Evolutionary conservation across 2,888 invertebrate genomes (phyloP), one percentile per base, ranked within the genome.

Genomic region (Marronus borbonicus): DNA sequence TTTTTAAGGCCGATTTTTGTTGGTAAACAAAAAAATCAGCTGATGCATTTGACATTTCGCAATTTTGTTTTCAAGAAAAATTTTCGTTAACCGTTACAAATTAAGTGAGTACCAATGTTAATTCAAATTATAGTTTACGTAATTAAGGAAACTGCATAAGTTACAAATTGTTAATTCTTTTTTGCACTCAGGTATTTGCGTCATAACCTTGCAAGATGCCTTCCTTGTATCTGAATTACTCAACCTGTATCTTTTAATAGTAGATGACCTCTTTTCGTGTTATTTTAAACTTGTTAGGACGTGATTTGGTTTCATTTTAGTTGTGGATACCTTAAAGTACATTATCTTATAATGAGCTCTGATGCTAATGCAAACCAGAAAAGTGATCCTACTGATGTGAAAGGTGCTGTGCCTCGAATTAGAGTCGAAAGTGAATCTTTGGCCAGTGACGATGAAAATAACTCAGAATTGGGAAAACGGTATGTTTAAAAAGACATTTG

Each of bases 341-440:
- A 39, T 39, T 44, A 39, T 74, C 64, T 20, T 24, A 77, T 58
- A 76, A 82, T 82, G 82, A 80, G 72, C 68, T 78, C 83, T 28
- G 80, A 80, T 62, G 69, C 81, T 14, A 82, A 81, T 74, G 78
- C 78, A 65, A 81, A 80, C 52, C n/a, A 62, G 12, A 70, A 81
- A 55, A 81, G 81, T 79, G 81, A 84, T 76, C 85, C 85, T 8
- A 83, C 84, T 76, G 83, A 85, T 74, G 79, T 82, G 52, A 81
- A 82, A 65, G 81, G 81, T 68, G 72, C 80, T 72, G 79, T 82
- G 36, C 76, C 86, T 60, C 85, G 88, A 79, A 81, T 85, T 44
- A 83, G 89, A 80, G 86, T 86, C n/a, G 85, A 86, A 78, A 88
- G 88, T 82, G 88, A 88, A 80, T 87, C 87, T 81, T 88, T 88